Conservation (phyloP, 2,797 vertebrate genomes). For the Odontamblyopus rebecca region DNA sequence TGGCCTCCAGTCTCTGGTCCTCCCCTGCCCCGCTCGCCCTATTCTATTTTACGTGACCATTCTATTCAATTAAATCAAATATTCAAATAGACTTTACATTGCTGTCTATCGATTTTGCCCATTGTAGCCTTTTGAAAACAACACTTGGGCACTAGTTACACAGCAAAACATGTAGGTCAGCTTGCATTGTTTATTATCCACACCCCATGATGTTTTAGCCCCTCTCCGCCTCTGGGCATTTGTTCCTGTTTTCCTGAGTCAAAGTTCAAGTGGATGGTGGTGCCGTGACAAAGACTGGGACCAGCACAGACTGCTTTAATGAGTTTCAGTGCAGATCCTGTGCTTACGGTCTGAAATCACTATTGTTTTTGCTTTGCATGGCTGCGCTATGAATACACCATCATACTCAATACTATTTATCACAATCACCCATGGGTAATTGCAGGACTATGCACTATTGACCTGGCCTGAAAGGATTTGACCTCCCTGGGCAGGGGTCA, state of each 20-base stretch:
- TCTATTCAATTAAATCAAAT: not conserved
- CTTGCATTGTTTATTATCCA: not conserved
- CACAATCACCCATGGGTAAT: conserved; percentile 9
- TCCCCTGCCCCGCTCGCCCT: too few relatives aligned
- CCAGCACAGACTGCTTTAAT: not conserved
- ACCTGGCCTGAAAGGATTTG: conserved; percentile 32
- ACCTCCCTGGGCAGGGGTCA: conserved; percentile 17
- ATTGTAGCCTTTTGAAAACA: not conserved
- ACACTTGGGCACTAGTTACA: not conserved
- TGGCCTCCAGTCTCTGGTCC: too few relatives aligned
- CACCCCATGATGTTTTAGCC: not conserved
- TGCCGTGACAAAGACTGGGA: not conserved
- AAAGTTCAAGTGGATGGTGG: conserved; percentile 4
- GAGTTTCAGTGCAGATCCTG: not conserved
- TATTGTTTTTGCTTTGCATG: not conserved
- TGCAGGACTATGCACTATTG: conserved; percentile 26
- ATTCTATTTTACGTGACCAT: too few relatives aligned
- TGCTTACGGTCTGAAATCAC: not conserved
- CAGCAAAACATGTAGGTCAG: not conserved
- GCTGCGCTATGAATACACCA: not conserved
- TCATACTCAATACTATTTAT: not conserved
- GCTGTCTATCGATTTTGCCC: not conserved
- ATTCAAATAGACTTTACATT: not conserved
- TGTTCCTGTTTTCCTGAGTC: not conserved
- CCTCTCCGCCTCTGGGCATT: not conserved